Evolutionary conservation across 1,140 invertebrate species (phyloP).

Genomic region (Oncopeltus fasciatus): DNA sequence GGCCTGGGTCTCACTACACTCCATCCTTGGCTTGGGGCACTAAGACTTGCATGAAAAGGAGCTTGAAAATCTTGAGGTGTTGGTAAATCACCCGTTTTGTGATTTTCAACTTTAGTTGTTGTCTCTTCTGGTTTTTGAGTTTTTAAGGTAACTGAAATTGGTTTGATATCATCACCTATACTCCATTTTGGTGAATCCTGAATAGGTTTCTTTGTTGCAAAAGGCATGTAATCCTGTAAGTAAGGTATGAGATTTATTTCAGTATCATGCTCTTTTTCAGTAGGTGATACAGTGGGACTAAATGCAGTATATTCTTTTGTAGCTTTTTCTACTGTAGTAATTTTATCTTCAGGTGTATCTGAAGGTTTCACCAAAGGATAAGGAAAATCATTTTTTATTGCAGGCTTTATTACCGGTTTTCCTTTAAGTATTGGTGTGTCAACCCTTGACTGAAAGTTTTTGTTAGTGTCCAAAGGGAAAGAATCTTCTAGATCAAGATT

Average conservation of each 20-base stretch:
- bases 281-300: slow-evolving; percentile 23
- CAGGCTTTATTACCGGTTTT: slow-evolving; percentile 29
- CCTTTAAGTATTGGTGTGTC: slow-evolving; percentile 34
- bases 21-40: slow-evolving; percentile 44
- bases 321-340: slow-evolving; percentile 5
- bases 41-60: slow-evolving; percentile 50
- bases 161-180: slow-evolving; percentile 14
- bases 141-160: slow-evolving; percentile 23
- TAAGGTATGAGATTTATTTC: slow-evolving; percentile 33
- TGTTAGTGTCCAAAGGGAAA: slow-evolving; percentile 33
- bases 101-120: slow-evolving; percentile 12
- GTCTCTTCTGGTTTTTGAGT: slow-evolving; percentile 9
- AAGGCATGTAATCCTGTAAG: slow-evolving; percentile 36
- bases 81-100: slow-evolving; percentile 14
- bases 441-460: slow-evolving; percentile 33
- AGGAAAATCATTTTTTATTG: slow-evolving; percentile 26
- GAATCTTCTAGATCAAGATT: slow-evolving; percentile 30
- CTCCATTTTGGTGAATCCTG: slow-evolving; percentile 12
- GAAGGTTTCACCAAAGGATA: slow-evolving; percentile 24
- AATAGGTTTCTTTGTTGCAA: slow-evolving; percentile 28
- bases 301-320: slow-evolving; percentile 25
- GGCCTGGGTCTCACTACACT: slow-evolving; percentile 36
- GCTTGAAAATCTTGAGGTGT: slow-evolving; percentile 44
- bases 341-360: slow-evolving; percentile 16
- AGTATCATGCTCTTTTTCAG: slow-evolving; percentile 22